Percentiles rank a stretch among this genome's conserved stretches.
Evolutionary conservation across 2,888 invertebrate species (phyloP).

Genomic region (Lottia scabra): DNA sequence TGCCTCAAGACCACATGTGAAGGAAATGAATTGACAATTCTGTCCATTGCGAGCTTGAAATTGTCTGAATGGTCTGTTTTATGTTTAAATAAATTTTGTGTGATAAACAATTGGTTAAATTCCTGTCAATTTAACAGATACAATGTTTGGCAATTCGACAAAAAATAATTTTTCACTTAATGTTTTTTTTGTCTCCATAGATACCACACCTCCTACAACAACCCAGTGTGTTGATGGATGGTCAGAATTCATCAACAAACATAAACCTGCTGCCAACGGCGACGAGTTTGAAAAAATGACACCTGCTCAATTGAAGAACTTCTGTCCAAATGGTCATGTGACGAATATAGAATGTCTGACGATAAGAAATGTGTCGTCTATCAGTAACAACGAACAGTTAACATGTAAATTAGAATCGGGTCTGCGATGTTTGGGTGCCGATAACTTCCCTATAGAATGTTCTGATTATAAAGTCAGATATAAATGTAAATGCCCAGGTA

Average conservation of each 20-base stretch:
- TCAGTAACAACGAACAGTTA: constrained; percentile 45
- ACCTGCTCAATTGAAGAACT: constrained; percentile 34
- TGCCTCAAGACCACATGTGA: too few species aligned
- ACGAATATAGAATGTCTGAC: constrained; percentile 58
- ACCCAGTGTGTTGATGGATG: constrained; percentile 30
- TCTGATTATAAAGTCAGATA: constrained; percentile 62
- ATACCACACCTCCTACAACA: too few species aligned
- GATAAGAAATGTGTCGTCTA: constrained; percentile 41
- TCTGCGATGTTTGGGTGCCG: constrained; percentile 73
- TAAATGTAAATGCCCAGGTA: constrained; percentile 71
- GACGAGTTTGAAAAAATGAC: constrained; percentile 48
- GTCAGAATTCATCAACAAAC: constrained; percentile 51
- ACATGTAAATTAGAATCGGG: constrained; percentile 76
- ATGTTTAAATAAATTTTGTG: too few species aligned
- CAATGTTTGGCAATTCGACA: too few species aligned
- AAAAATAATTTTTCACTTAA: too few species aligned
- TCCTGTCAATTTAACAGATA: too few species aligned
- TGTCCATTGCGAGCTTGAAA: too few species aligned
- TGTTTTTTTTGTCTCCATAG: too few species aligned
- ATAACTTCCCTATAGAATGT: constrained; percentile 48
- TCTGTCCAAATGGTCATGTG: constrained; percentile 55
- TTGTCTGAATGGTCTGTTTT: too few species aligned
- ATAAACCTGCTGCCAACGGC: constrained; percentile 40
- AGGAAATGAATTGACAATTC: too few species aligned
- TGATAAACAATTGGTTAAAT: too few species aligned